Percentiles rank a stretch among this genome's conserved stretches.
Conservation (phyloP, 1,140 invertebrate genomes). For the Drosophila melanica region DNA sequence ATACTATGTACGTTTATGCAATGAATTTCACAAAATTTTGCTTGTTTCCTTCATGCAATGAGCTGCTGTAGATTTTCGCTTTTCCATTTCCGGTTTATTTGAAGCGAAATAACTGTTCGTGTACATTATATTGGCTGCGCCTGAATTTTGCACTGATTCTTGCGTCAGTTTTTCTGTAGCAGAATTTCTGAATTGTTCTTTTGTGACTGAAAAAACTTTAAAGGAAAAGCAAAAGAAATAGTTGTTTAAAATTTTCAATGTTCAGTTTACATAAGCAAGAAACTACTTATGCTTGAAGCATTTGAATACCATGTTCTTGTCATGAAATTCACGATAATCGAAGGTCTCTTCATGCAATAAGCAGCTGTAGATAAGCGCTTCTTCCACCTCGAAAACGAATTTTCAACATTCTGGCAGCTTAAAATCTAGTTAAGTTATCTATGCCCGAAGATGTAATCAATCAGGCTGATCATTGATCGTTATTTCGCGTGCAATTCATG, state of each 20-base stretch:
- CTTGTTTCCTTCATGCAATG: too few species aligned
- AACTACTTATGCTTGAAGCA: conserved; percentile 15
- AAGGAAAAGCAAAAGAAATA: too few species aligned
- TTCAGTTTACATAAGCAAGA: too few species aligned
- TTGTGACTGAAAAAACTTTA: too few species aligned
- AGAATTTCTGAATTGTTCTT: too few species aligned
- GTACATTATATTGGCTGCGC: conserved; percentile 2
- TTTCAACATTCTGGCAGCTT: background rate
- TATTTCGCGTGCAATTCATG: background rate
- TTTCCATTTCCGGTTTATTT: background rate
- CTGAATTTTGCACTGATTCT: background rate
- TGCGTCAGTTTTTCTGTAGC: too few species aligned
- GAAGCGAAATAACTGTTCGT: background rate
- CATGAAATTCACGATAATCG: background rate
- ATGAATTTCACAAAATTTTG: background rate
- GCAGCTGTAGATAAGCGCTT: conserved; percentile 2
- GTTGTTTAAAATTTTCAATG: too few species aligned
- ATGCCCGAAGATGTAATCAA: too few species aligned
- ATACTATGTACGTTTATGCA: conserved; percentile 27
- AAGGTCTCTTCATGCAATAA: background rate
- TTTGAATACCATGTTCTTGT: background rate
- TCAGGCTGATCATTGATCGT: too few species aligned
- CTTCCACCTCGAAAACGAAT: background rate
- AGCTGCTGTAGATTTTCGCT: conserved; percentile 34
- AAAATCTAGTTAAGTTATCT: too few species aligned